phyloP scores from a whole-genome alignment of 2,113 vertebrate species.

The Rafetus swinhoei region DNA sequence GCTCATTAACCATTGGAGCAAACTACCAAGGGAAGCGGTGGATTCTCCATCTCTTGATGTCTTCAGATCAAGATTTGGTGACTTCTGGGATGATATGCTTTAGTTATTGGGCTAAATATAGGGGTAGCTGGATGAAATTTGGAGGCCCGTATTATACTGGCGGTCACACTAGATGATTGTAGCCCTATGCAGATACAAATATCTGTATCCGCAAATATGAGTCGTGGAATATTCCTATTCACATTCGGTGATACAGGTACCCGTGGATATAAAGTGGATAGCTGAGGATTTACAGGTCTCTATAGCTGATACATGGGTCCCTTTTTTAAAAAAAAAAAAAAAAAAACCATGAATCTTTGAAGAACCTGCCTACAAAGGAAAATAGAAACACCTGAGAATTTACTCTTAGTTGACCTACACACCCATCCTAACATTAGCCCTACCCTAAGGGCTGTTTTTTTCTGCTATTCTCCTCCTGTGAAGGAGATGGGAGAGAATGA shows the following conservation, averaged over 20 bases:
- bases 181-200: no score
- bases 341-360: background rate
- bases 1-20: background rate
- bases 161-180: background rate
- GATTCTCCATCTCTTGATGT: background rate
- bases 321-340: no score
- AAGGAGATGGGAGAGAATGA: background rate
- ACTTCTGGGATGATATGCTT: accelerated
- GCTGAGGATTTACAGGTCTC: no score
- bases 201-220: no score
- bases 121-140: background rate
- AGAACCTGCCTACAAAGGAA: background rate
- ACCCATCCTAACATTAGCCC: background rate
- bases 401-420: background rate
- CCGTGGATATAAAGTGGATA: no score
- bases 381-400: background rate
- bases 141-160: background rate
- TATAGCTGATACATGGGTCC: background rate
- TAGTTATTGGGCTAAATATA: accelerated
- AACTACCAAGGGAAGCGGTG: background rate
- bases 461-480: background rate
- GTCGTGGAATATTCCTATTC: no score
- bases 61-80: background rate
- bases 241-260: no score
- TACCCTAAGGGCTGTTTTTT: background rate